These are phyloP conservation scores for Crypturellus tataupa DNA, from an alignment of 2,797 vertebrate genomes.

Conservation along the genomic window DNA sequence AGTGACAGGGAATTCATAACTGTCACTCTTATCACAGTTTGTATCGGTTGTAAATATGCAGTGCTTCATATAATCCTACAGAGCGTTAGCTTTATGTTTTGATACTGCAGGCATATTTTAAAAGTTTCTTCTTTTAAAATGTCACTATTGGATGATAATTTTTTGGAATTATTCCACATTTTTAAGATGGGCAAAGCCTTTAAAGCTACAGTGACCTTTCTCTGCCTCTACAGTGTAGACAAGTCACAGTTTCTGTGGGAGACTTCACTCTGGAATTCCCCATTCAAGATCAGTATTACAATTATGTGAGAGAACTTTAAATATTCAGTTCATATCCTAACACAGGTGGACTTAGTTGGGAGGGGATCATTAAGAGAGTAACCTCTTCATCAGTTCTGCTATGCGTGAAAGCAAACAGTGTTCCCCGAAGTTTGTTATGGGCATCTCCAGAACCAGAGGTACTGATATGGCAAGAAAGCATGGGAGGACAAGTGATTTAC, in stretches of 20 bases:
- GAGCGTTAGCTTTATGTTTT: not conserved
- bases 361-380: not conserved
- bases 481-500: not conserved
- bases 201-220: not conserved
- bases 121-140: not conserved
- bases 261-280: not conserved
- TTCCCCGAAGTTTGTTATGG: rapidly evolving
- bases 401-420: not conserved
- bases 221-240: not conserved
- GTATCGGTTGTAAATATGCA: not conserved
- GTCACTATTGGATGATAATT: not conserved
- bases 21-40: not conserved
- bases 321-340: not conserved
- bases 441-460: not conserved
- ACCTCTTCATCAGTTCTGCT: not conserved
- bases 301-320: not conserved
- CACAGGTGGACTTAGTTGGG: not conserved
- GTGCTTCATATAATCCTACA: not conserved
- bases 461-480: not conserved
- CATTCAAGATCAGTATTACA: not conserved
- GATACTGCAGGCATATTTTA: not conserved
- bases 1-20: not conserved
- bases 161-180: not conserved
- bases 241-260: not conserved
- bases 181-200: not conserved